Conservation (phyloP, 1,140 invertebrate genomes). For the Himalopsyche phryganea region DNA sequence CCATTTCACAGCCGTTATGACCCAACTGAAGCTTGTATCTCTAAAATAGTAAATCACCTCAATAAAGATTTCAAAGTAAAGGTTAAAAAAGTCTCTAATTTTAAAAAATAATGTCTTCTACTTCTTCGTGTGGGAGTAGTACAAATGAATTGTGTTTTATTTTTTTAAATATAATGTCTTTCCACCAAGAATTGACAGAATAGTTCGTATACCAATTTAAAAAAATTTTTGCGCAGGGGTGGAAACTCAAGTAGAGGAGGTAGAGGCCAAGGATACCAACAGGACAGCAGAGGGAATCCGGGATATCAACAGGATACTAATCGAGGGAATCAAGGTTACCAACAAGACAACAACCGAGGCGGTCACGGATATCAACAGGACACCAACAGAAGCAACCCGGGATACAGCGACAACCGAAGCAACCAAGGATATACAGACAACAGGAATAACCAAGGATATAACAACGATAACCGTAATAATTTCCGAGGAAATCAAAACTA, state of each 20-base stretch:
- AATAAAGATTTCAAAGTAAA: neutral
- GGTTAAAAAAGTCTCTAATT: too few relatives aligned
- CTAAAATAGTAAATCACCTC: neutral
- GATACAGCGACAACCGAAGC: constrained; percentile 28
- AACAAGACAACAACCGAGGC: constrained; percentile 11
- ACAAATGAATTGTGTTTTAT: too few relatives aligned
- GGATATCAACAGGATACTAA: constrained; percentile 39
- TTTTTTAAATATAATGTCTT: too few relatives aligned
- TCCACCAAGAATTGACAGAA: too few relatives aligned
- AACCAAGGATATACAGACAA: constrained; percentile 26
- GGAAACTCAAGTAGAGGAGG: constrained; percentile 1
- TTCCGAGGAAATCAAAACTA: constrained; percentile 30
- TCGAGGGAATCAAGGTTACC: neutral
- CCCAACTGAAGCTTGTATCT: neutral
- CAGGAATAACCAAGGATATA: constrained; percentile 27
- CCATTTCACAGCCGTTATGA: neutral
- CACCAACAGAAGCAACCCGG: constrained; percentile 24
- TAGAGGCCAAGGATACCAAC: constrained; percentile 26
- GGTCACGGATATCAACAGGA: constrained; percentile 13
- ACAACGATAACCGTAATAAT: constrained; percentile 30
- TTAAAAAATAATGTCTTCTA: too few relatives aligned
- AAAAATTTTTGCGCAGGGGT: neutral
- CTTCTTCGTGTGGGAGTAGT: too few relatives aligned
- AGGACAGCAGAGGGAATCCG: constrained; percentile 15
- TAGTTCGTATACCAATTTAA: neutral